These are phyloP conservation scores for Linnaemya tessellans DNA, from an alignment of 2,888 invertebrate genomes.

Conservation along the genomic window DNA sequence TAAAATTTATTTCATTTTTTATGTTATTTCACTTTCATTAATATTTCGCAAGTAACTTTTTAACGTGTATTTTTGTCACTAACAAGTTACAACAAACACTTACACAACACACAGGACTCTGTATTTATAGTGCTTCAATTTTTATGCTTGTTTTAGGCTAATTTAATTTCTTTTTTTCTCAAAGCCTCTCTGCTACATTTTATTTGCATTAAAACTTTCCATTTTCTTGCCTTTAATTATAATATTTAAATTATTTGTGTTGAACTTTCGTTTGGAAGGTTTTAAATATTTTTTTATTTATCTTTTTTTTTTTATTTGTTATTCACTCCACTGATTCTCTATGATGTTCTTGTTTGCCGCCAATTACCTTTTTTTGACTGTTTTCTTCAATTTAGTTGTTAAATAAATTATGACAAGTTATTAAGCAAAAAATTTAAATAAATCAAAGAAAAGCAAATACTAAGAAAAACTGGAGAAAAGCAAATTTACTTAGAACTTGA, in stretches of 20 bases:
- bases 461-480: not conserved
- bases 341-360: constrained; percentile 1
- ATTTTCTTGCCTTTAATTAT: not conserved
- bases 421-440: constrained; percentile 55
- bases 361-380: not conserved
- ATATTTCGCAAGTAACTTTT: not conserved
- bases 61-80: not conserved
- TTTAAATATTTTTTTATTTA: not conserved
- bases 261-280: too few relatives aligned
- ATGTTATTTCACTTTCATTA: not conserved
- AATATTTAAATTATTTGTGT: not conserved
- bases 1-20: not conserved
- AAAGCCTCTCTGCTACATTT: not conserved
- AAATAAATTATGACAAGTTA: constrained; percentile 72
- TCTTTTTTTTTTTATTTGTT: not conserved
- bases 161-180: not conserved
- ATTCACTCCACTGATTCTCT: constrained; percentile 49
- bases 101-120: not conserved
- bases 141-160: not conserved
- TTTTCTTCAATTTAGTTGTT: constrained; percentile 45
- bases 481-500: too few relatives aligned
- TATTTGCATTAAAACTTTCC: not conserved
- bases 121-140: not conserved
- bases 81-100: not conserved
- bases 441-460: not conserved